phyloP scores from a whole-genome alignment of 2,888 invertebrate genomes.

The Thalpophila matura region DNA sequence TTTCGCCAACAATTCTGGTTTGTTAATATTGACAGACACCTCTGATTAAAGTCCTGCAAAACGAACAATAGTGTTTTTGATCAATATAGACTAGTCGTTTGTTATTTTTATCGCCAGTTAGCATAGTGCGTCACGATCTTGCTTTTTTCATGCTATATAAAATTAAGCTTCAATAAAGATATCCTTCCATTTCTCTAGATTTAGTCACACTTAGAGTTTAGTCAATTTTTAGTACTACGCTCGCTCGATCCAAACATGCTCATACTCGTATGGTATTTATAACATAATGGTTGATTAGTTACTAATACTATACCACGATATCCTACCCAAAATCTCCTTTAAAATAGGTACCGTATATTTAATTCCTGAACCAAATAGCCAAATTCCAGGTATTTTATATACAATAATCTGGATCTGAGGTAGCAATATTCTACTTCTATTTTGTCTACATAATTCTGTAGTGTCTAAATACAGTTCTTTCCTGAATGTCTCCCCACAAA shows the following conservation, averaged over 20 bases:
- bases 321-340: constrained; percentile 26
- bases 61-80: constrained; percentile 38
- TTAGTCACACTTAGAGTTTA: constrained; percentile 37
- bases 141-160: constrained; percentile 28
- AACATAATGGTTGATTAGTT: constrained; percentile 52
- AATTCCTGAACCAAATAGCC: not conserved
- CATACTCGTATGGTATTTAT: constrained; percentile 55
- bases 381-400: not conserved
- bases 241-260: constrained; percentile 66
- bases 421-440: no score
- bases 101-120: constrained; percentile 22
- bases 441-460: no score
- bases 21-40: constrained; percentile 9
- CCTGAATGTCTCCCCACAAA: no score
- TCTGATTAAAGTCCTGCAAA: constrained; percentile 52
- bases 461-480: no score
- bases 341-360: constrained; percentile 1
- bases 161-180: constrained; percentile 20
- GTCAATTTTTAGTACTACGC: constrained; percentile 30
- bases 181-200: constrained; percentile 43
- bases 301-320: constrained; percentile 44
- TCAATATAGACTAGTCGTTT: constrained; percentile 29
- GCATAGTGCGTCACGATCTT: constrained; percentile 36
- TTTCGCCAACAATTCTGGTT: constrained; percentile 4
- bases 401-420: no score